Percentiles rank a stretch among this genome's conserved stretches.
Evolutionary conservation across 2,797 vertebrate species (phyloP).

Genomic region (Tokudaia muenninki): DNA sequence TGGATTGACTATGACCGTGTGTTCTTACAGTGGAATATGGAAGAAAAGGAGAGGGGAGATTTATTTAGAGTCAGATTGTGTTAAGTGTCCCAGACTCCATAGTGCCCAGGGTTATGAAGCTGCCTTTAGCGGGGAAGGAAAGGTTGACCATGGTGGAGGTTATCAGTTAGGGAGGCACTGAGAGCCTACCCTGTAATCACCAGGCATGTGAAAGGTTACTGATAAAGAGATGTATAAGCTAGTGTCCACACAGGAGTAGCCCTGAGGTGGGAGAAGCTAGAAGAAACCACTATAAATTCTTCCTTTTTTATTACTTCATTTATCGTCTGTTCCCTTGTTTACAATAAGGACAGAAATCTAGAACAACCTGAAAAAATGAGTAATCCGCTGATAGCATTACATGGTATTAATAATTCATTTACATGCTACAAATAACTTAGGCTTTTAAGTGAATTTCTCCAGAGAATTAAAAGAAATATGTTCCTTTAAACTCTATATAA

Average conservation of each 20-base stretch:
- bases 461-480: not conserved
- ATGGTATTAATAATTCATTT: conserved; percentile 2
- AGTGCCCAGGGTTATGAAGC: not conserved
- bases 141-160: rapidly evolving
- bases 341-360: conserved; percentile 17
- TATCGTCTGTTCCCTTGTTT: not conserved
- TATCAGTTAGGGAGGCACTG: not conserved
- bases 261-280: not conserved
- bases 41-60: not conserved
- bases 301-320: conserved; percentile 4
- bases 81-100: not conserved
- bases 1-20: not conserved
- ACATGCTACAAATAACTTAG: not conserved
- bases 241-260: not conserved
- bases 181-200: not conserved
- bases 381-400: not conserved
- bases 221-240: not conserved
- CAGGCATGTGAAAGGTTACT: not conserved
- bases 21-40: not conserved
- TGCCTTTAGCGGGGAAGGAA: not conserved
- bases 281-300: not conserved
- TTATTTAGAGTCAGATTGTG: not conserved
- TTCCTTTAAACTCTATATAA: conserved; percentile 12
- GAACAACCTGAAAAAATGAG: not conserved
- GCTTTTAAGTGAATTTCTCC: conserved; percentile 19